Evolutionary conservation across 2,113 vertebrate genomes (phyloP).

Genomic region (Platysternon megacephalum): DNA sequence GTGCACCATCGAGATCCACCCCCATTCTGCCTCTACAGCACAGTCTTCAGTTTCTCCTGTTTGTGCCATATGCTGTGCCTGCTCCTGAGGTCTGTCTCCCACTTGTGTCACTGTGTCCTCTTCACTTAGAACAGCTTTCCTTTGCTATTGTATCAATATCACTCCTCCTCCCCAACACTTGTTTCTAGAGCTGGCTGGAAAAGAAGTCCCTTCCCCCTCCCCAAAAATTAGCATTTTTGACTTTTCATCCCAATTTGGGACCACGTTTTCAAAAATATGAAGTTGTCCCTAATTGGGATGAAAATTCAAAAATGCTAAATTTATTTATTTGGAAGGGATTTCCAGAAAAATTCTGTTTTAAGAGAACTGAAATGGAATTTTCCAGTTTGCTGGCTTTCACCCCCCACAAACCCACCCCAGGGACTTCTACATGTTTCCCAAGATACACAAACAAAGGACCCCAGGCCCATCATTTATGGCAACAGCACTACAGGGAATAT

Average conservation of each 20-base stretch:
- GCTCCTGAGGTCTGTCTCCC: neutral
- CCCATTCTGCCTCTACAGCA: neutral
- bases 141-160: slow-evolving; percentile 29
- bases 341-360: neutral
- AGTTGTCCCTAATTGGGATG: too few species aligned
- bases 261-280: too few species aligned
- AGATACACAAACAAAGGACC: too few species aligned
- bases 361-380: neutral
- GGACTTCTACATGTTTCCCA: neutral
- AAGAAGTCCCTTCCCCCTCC: neutral
- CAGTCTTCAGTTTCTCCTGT: neutral
- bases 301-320: too few species aligned
- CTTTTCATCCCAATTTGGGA: neutral
- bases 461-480: too few species aligned
- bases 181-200: neutral
- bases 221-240: neutral
- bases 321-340: neutral
- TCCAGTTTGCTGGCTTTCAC: neutral
- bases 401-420: too few species aligned
- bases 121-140: slow-evolving; percentile 33
- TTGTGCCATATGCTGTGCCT: neutral
- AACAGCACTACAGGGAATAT: too few species aligned
- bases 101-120: neutral
- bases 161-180: neutral
- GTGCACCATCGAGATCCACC: neutral